Evolutionary conservation across 2,888 invertebrate species (phyloP).

Genomic region (Volucella zonaria): DNA sequence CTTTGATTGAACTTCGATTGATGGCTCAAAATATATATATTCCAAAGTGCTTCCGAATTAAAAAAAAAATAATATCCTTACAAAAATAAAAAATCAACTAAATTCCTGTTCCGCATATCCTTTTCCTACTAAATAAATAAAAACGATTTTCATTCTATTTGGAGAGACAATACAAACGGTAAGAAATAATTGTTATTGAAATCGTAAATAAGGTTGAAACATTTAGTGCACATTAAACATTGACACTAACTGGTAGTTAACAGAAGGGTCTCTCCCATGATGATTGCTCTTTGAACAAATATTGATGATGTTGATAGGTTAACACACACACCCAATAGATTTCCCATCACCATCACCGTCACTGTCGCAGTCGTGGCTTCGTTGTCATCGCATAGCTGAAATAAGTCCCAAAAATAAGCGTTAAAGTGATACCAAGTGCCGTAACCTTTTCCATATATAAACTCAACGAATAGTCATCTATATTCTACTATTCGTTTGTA

Average conservation of each 20-base stretch:
- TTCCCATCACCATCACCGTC: slow-evolving; percentile 34
- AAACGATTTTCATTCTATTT: slow-evolving; percentile 12
- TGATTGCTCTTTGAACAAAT: slow-evolving; percentile 73
- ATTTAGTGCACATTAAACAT: slow-evolving; percentile 69
- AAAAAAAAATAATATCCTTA: too few species aligned
- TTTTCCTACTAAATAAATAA: slow-evolving; percentile 35
- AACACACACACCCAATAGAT: slow-evolving; percentile 71
- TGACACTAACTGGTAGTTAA: slow-evolving; percentile 73
- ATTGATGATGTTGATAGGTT: slow-evolving; percentile 74
- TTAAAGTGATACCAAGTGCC: slow-evolving; percentile 47
- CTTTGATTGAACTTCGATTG: too few species aligned
- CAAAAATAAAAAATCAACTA: too few species aligned
- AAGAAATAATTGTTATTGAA: slow-evolving; percentile 66
- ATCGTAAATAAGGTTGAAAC: slow-evolving; percentile 63
- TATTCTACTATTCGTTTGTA: slow-evolving; percentile 19
- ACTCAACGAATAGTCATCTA: slow-evolving; percentile 40
- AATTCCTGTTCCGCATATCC: neutral
- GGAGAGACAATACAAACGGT: neutral
- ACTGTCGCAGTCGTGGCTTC: too few species aligned
- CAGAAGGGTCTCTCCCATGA: slow-evolving; percentile 70
- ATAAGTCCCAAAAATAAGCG: slow-evolving; percentile 38
- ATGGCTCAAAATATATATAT: too few species aligned
- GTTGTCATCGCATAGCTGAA: neutral
- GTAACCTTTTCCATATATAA: neutral
- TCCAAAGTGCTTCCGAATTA: too few species aligned